Evolutionary conservation across 1,140 invertebrate genomes (phyloP).

Genomic region (Palaemon carinicauda): DNA sequence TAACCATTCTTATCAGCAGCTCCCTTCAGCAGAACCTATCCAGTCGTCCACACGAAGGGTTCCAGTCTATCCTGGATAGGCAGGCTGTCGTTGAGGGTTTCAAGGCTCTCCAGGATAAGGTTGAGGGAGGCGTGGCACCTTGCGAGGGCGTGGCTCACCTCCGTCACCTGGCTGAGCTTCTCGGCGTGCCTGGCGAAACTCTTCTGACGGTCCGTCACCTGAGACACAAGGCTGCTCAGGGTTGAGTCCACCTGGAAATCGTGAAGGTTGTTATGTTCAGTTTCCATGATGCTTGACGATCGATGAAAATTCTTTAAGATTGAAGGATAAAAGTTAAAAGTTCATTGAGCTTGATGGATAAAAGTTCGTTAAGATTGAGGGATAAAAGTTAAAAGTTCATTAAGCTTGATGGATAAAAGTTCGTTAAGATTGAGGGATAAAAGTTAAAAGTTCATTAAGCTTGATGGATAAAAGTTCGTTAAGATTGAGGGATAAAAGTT

Average conservation of each 20-base stretch:
- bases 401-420: no score
- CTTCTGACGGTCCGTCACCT: conserved; percentile 82
- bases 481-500: no score
- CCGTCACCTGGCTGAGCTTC: conserved; percentile 80
- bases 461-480: no score
- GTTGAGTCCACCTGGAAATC: conserved; percentile 78
- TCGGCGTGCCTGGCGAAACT: conserved; percentile 85
- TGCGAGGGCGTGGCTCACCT: conserved; percentile 79
- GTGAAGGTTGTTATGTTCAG: no score
- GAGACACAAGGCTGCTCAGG: conserved; percentile 74
- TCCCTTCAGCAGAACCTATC: conserved; percentile 64
- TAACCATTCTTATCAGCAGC: background rate
- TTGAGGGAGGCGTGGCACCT: conserved; percentile 84
- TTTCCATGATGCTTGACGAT: no score
- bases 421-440: no score
- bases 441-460: no score
- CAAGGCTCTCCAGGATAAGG: conserved; percentile 84
- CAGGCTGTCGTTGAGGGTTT: conserved; percentile 83
- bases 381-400: no score
- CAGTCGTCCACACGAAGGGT: conserved; percentile 89
- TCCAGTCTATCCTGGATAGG: conserved; percentile 85
- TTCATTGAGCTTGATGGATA: no score
- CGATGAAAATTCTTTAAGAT: no score
- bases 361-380: no score
- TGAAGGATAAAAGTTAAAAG: no score